Conservation (phyloP, 2,888 invertebrate genomes). For the Cheilosia vulpina region DNA sequence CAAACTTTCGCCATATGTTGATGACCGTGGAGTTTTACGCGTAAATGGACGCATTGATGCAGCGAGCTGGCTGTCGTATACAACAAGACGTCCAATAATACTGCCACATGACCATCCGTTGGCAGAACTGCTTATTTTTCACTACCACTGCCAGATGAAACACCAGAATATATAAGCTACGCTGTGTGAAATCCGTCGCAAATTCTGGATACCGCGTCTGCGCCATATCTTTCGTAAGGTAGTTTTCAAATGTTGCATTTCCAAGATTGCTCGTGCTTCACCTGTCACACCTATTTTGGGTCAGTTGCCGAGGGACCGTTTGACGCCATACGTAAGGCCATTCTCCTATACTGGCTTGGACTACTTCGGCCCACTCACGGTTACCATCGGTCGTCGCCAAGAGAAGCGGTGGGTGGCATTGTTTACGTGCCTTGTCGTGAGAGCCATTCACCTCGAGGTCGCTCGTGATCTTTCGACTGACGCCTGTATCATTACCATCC, state of each 20-base stretch:
- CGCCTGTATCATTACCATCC: constrained; percentile 64
- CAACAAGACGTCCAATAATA: constrained; percentile 48
- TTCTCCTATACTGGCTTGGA: constrained; percentile 73
- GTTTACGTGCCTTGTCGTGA: no score
- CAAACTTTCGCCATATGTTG: constrained; percentile 40
- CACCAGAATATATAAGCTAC: constrained; percentile 65
- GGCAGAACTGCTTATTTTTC: constrained; percentile 35
- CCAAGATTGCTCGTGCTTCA: constrained; percentile 32
- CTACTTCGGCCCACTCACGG: constrained; percentile 57
- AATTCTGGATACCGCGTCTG: constrained; percentile 47
- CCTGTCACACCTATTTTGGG: constrained; percentile 71
- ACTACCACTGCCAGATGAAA: constrained; percentile 47
- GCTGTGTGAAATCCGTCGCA: constrained; percentile 56
- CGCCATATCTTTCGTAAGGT: constrained; percentile 36
- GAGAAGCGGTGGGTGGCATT: no score
- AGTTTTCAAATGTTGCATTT: constrained; percentile 43
- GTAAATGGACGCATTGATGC: constrained; percentile 56
- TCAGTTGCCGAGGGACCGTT: constrained; percentile 57
- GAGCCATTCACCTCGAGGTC: constrained; percentile 59
- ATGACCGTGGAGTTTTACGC: constrained; percentile 38
- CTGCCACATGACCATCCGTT: constrained; percentile 57
- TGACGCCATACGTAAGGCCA: constrained; percentile 69
- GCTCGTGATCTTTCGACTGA: constrained; percentile 68
- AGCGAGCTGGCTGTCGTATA: constrained; percentile 60
- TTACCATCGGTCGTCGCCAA: constrained; percentile 56